phyloP scores from a whole-genome alignment of 2,888 invertebrate species.

The Eurytoma californica region DNA sequence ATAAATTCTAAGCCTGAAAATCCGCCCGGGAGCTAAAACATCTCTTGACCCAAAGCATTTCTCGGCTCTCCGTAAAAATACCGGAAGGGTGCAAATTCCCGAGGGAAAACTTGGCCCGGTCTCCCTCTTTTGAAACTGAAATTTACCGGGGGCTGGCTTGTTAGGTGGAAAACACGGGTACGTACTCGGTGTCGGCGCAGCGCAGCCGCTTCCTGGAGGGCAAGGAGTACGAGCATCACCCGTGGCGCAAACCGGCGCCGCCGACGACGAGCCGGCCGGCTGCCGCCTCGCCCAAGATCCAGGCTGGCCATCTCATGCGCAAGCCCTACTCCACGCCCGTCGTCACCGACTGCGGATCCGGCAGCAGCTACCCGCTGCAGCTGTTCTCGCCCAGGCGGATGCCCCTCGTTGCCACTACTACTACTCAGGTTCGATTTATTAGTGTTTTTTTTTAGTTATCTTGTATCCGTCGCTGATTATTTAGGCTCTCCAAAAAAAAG shows the following conservation, averaged over 20 bases:
- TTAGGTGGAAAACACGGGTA: slow-evolving; percentile 36
- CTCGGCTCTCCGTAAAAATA: too few relatives aligned
- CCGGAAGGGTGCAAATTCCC: too few relatives aligned
- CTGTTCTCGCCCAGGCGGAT: slow-evolving; percentile 49
- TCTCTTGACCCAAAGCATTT: too few relatives aligned
- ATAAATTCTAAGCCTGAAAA: too few relatives aligned
- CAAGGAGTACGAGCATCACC: slow-evolving; percentile 15
- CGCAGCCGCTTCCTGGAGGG: slow-evolving; percentile 13
- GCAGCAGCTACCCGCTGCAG: slow-evolving; percentile 41
- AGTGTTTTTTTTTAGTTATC: background rate
- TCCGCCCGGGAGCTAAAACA: too few relatives aligned
- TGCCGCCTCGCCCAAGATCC: slow-evolving; percentile 32
- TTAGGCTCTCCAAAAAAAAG: too few relatives aligned
- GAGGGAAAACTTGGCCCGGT: too few relatives aligned
- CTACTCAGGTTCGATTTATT: slow-evolving; percentile 40
- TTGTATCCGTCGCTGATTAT: too few relatives aligned
- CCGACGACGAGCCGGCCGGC: slow-evolving; percentile 41
- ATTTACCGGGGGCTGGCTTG: too few relatives aligned
- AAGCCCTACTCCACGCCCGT: slow-evolving; percentile 39
- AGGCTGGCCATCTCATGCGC: slow-evolving; percentile 14
- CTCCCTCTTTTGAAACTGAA: too few relatives aligned
- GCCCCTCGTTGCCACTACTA: slow-evolving; percentile 45
- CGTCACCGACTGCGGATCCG: background rate
- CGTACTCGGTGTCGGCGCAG: slow-evolving; percentile 40
- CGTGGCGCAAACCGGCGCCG: slow-evolving; percentile 52